Evolutionary conservation across 2,113 vertebrate genomes (phyloP).

Genomic region (Rhodinocichla rosea): DNA sequence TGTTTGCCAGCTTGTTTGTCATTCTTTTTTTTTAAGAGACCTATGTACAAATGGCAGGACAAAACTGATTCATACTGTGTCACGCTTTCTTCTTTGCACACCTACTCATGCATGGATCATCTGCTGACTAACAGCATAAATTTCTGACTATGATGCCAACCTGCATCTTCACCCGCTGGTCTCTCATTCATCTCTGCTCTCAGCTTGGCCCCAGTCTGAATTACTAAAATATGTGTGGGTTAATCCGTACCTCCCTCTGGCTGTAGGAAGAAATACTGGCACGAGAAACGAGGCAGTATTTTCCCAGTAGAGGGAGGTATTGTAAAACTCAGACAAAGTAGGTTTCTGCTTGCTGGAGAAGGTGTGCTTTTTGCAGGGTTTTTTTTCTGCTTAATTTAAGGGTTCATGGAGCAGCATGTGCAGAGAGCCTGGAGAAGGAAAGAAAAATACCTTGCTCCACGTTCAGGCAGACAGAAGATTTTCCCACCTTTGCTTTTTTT

Average conservation of each 20-base stretch:
- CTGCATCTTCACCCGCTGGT: neutral
- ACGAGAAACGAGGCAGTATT: neutral
- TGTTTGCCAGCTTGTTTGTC: neutral
- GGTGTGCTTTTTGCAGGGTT: neutral
- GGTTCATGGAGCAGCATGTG: neutral
- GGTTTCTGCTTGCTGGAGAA: neutral
- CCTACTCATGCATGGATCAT: neutral
- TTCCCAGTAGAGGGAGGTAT: constrained; percentile 53
- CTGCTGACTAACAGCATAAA: neutral
- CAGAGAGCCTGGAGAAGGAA: neutral
- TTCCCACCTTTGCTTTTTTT: neutral
- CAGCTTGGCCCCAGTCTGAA: neutral
- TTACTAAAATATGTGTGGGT: neutral
- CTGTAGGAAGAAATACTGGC: neutral
- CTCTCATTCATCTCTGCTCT: neutral
- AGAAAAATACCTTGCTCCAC: neutral
- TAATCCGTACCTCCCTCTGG: neutral
- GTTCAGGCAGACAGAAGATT: neutral
- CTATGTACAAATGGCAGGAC: neutral
- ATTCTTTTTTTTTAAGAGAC: neutral
- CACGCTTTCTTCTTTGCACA: neutral
- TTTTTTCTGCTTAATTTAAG: neutral
- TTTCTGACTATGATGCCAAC: neutral
- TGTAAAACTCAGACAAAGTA: neutral
- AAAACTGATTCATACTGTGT: neutral